Conservation (phyloP, 2,888 invertebrate species). For the Eueremaeus valkanovi region DNA sequence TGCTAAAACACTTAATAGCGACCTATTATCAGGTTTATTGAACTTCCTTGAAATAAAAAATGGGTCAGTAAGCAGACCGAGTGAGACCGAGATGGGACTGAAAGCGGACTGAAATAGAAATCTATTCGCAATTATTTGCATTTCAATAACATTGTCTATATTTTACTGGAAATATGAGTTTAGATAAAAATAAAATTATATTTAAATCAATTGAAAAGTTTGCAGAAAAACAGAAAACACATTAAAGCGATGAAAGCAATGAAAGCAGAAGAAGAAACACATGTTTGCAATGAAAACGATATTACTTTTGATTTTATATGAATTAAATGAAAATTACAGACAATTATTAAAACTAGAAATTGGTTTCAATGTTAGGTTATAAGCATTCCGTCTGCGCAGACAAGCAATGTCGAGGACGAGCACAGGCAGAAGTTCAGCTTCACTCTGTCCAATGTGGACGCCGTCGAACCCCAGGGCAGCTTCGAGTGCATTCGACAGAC, state of each 20-base stretch:
- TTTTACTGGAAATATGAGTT: too few species aligned
- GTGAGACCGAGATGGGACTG: constrained; percentile 18
- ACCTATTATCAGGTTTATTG: constrained; percentile 29
- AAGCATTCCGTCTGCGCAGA: constrained; percentile 30
- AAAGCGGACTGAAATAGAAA: constrained; percentile 2
- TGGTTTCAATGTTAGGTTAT: constrained; percentile 35
- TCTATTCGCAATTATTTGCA: background rate
- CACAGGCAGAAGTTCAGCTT: constrained; percentile 45
- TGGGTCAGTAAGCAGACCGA: constrained; percentile 31
- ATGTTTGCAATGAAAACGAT: background rate
- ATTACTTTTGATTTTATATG: too few species aligned
- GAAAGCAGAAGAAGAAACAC: too few species aligned
- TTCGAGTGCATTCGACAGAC: constrained; percentile 80
- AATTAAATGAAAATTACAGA: too few species aligned
- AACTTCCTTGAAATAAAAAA: constrained; percentile 31
- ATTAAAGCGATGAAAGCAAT: too few species aligned
- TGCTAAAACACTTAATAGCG: background rate
- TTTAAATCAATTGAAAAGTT: background rate
- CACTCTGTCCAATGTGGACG: constrained; percentile 46
- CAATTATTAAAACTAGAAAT: background rate
- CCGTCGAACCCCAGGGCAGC: constrained; percentile 65
- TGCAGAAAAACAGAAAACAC: too few species aligned
- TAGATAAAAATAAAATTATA: background rate
- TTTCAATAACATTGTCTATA: background rate
- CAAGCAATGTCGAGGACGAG: constrained; percentile 21